A percentile compares a stretch with the other conserved stretches of the same genome.
These are phyloP conservation scores for Furnarius figulus DNA, from an alignment of 2,113 vertebrate genomes.

Conservation along the genomic window DNA sequence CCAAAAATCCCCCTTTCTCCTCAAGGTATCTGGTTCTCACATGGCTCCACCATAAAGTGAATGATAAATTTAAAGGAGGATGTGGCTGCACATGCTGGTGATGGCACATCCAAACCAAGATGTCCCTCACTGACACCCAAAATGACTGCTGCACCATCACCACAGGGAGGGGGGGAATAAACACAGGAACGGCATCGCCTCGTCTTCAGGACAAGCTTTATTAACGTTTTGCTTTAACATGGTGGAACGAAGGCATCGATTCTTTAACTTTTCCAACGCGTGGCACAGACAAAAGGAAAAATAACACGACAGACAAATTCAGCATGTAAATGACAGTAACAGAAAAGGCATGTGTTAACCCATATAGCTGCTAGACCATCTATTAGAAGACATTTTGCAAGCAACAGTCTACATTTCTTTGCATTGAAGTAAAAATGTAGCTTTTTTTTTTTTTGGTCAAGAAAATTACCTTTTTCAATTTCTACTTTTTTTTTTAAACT, in stretches of 20 bases:
- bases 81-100: not conserved
- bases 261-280: conserved; percentile 59
- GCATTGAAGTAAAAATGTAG: conserved; percentile 75
- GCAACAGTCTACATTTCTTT: conserved; percentile 73
- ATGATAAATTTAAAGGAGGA: not conserved
- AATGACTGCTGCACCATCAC: not conserved
- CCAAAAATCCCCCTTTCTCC: not conserved
- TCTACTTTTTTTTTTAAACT: conserved; percentile 34
- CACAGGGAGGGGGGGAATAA: not conserved
- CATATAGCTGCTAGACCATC: conserved; percentile 46
- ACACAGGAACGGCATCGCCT: not conserved
- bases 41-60: not conserved
- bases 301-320: conserved; percentile 44
- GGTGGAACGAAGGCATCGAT: conserved; percentile 71
- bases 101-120: not conserved
- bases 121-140: not conserved
- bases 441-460: conserved; percentile 68
- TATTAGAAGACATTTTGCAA: conserved; percentile 72
- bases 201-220: conserved; percentile 75
- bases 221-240: conserved; percentile 71
- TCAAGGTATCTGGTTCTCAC: not conserved
- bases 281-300: conserved; percentile 71
- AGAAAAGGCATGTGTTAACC: conserved; percentile 61
- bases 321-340: conserved; percentile 64
- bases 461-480: conserved; percentile 70